Base-by-base conservation (phyloP, 2,888 invertebrate species). In the Masnerella sp. region DNA sequence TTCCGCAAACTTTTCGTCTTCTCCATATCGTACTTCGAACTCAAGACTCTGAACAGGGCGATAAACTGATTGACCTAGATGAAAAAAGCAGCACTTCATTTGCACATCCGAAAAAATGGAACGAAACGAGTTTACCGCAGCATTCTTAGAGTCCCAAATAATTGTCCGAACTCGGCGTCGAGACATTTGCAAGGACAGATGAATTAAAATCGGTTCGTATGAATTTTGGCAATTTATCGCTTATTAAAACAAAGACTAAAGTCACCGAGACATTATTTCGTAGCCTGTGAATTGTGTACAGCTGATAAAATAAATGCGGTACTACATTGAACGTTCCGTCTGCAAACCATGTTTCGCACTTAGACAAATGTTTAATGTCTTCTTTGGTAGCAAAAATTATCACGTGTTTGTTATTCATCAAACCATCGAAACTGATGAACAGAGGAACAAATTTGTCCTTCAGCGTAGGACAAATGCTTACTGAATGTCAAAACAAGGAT, bases 241-340 rank as follows among this genome's bases (percentile, higher is more conserved):
- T 8, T 20, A 51, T 38, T 1, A 52, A 25, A 14, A 52, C 9
- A 17, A 15, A 52, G 2, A 54, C 52, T 0, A 17, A 5, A 2
- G 52, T 25, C 2, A 40, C 15, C 0, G 5, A 5, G 1, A 54
- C 11, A 2, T 11, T 7, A 40, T 54, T 12, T 28, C 28, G 4
- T 0, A 52, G 0, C 2, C 52, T 38, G 11, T 52, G 38, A 15
- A 52, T 38, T 0, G 38, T 52, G 7, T 52, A 52, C 2, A 52
- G 9, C 28, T 52, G 52, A 28, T 25, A 52, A 17, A 52, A 51
- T 20, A 51, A 9, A 8, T 12, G 11, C 0, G 51, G 51, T 14
- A 51, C 51, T 9, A 22, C 14, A 14, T 22, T 22, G 7, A 51
- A 51, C 1, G 51, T 51, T 1, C 51, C 51, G 12, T 51, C 51